phyloP scores from a whole-genome alignment of 2,113 vertebrate species.

The Syngnathus scovelli region DNA sequence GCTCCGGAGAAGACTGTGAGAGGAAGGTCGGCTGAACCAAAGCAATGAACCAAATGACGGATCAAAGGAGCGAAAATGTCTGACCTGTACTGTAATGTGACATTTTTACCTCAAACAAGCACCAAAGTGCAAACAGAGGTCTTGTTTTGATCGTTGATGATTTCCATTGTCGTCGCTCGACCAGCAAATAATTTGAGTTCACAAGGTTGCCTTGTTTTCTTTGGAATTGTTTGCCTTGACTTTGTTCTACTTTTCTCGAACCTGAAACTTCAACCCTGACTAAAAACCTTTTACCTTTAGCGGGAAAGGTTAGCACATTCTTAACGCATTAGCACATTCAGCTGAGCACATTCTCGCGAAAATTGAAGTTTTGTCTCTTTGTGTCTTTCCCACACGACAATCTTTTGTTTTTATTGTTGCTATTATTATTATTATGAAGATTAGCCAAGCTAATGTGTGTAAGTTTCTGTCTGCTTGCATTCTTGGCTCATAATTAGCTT shows the following conservation, averaged over 20 bases:
- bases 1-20: slow-evolving; percentile 48
- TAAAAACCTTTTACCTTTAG: neutral
- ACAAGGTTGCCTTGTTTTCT: neutral
- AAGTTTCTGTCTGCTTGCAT: slow-evolving; percentile 11
- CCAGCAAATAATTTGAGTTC: too few relatives aligned
- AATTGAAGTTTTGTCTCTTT: neutral
- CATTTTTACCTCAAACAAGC: neutral
- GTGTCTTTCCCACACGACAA: neutral
- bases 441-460: neutral
- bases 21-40: slow-evolving; percentile 41
- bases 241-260: neutral
- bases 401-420: neutral
- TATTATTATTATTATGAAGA: neutral
- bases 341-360: neutral
- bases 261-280: neutral
- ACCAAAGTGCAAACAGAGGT: neutral
- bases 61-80: neutral
- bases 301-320: neutral
- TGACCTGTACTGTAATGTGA: neutral
- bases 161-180: too few relatives aligned
- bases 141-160: too few relatives aligned
- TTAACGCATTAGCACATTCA: too few relatives aligned
- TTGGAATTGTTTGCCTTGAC: neutral
- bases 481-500: slow-evolving; percentile 6
- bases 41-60: neutral